Base-by-base conservation (phyloP, 2,113 vertebrate species). In the Gavialis gangeticus region DNA sequence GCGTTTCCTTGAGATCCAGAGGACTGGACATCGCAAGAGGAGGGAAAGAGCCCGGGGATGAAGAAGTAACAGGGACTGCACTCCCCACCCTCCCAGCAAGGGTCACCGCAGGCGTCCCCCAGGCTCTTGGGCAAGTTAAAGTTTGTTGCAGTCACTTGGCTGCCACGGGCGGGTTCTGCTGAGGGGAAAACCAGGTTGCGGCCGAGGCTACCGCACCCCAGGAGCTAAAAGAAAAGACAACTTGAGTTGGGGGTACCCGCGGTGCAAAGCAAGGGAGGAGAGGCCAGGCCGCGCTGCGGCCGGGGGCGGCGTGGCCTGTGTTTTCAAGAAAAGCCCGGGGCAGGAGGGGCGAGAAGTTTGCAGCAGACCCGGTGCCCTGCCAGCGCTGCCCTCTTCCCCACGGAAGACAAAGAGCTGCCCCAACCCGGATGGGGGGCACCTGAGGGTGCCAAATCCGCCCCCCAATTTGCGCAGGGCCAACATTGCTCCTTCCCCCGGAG, bases 181-280 rank as follows among this genome's bases (percentile, higher is more conserved):
- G 93, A 94, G 92, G 84, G 95, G 95, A 95, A 95, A 12, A 2
- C 67, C 87, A 90, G 84, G 77, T 46, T 93, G 79, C 87, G 90
- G 46, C 83, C 90, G 87, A 91, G 79, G 90, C 57, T 25, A 3
- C 78, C 82, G 69, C 96, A 84, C 92, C 93, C 86, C 95, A 86
- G 82, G 82, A 96, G 82, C 92, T 94, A 95, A 94, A 94, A 97
- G 95, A 97, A 98, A 94, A 59, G 96, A 89, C 86, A 97, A 94
- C 79, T 91, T 96, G 34, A 84, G 91, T 96, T 75, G 93, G 96
- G 96, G 66, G 82, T 82, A 93, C 46, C 46, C 46, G 46, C 46
- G 46, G 46, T 46, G 46, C 46, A 9, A 46, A 46, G 46, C 46
- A 46, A 46, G 46, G 46, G 46, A 46, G 46, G 46, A 46, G 46